A percentile compares a stretch with the other conserved stretches of the same genome.
phyloP scores from a whole-genome alignment of 2,113 vertebrate genomes.

The Amblyopsis rosae region DNA sequence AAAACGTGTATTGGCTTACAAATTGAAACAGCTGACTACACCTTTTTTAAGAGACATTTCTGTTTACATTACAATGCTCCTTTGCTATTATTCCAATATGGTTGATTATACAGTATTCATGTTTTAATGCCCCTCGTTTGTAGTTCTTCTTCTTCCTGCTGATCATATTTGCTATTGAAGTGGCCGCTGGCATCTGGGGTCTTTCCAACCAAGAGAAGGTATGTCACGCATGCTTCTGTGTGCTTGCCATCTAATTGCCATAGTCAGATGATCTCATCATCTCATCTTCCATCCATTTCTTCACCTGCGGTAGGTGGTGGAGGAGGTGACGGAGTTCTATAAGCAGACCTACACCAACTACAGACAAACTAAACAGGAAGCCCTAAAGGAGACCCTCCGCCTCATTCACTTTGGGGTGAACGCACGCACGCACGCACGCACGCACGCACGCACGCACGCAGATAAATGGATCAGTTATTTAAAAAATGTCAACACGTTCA shows the following conservation, averaged over 20 bases:
- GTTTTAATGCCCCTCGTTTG: not conserved
- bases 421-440: not conserved
- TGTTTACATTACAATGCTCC: too few relatives aligned
- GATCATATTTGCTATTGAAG: slow-evolving; percentile 90
- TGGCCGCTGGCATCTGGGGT: slow-evolving; percentile 93
- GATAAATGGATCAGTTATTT: not conserved
- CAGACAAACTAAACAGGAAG: slow-evolving; percentile 54
- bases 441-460: not conserved
- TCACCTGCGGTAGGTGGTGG: slow-evolving; percentile 73
- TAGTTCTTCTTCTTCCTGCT: slow-evolving; percentile 95
- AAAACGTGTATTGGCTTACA: too few relatives aligned
- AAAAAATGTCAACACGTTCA: not conserved
- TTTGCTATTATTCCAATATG: too few relatives aligned
- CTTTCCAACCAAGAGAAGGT: slow-evolving; percentile 87
- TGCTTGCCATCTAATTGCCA: not conserved
- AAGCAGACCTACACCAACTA: slow-evolving; percentile 78
- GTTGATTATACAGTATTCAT: not conserved
- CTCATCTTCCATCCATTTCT: slow-evolving; percentile 7
- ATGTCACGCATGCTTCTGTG: slow-evolving; percentile 5
- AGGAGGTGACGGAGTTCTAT: slow-evolving; percentile 85
- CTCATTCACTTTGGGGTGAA: slow-evolving; percentile 84
- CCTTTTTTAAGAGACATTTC: too few relatives aligned
- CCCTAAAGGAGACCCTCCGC: slow-evolving; percentile 79
- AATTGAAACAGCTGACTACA: too few relatives aligned
- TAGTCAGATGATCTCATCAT: not conserved